Conservation (phyloP, 2,797 vertebrate genomes). For the Pangasius larnaudii region DNA sequence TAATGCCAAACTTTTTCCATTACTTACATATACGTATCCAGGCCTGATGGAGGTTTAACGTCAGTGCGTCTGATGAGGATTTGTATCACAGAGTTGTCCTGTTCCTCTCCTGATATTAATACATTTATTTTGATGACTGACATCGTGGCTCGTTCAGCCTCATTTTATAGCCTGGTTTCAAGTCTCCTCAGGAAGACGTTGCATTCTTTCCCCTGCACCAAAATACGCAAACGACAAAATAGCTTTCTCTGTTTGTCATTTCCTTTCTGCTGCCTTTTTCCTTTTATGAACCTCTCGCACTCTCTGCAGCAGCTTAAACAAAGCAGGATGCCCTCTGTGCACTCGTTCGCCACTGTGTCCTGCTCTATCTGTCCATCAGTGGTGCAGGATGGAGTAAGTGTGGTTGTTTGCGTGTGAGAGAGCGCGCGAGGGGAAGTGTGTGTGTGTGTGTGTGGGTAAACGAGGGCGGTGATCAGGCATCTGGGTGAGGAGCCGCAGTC, state of each 20-base stretch:
- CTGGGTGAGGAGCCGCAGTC: background rate
- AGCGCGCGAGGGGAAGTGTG: background rate
- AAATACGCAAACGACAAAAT: slow-evolving; percentile 73
- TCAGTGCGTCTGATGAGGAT: background rate
- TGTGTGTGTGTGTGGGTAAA: background rate
- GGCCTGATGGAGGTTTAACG: background rate
- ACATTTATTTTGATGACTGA: background rate
- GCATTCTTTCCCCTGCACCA: slow-evolving; percentile 58
- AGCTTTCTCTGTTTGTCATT: slow-evolving; percentile 74
- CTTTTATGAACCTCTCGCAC: background rate
- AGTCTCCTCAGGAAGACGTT: slow-evolving; percentile 46
- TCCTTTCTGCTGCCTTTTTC: slow-evolving; percentile 58
- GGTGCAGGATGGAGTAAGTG: background rate
- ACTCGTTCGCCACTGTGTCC: background rate
- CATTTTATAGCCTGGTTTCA: background rate
- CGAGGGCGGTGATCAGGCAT: background rate
- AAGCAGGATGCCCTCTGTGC: background rate
- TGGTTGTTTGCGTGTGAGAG: background rate
- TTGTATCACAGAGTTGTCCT: background rate
- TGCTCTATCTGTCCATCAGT: background rate
- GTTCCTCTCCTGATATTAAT: background rate
- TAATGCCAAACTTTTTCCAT: background rate
- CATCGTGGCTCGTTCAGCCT: background rate
- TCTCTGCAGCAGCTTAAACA: too few species aligned
- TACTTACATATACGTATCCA: too few species aligned